Base-by-base conservation (phyloP, 2,888 invertebrate genomes). In the Automeris io region DNA sequence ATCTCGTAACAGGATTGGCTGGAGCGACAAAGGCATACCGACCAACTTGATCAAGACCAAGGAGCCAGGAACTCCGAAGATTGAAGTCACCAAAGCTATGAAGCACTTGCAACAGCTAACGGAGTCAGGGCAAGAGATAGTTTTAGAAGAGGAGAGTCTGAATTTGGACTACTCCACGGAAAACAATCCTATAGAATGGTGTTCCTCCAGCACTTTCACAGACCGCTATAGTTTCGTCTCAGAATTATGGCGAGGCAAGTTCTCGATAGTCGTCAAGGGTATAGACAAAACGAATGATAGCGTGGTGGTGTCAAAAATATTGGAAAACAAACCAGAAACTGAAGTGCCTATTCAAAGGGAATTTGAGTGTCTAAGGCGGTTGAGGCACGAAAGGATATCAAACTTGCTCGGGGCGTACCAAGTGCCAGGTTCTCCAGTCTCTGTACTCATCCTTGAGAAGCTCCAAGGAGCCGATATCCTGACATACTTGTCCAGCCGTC, bases 391-490 rank as follows among this genome's bases (percentile, higher is more conserved):
- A 72, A 90, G 95, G 68, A 92, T 99, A 71, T 93, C 93, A 31
- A 90, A 91, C 40, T 71, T 95, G 2, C 68, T 93, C 45, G 92
- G 89, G 1, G 94, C 93, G 0, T 94, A 91, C 67, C 91, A 91
- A 47, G 89, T 91, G 0, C 88, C 90, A 2, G 91, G 91, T 6
- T 86, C 90, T 0, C 88, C 92, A 1, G 87, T 92, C 0, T 92
- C 93, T 2, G 91, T 92, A 0, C 88, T 95, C 8, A 88, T 95
- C 8, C 75, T 94, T 73, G 95, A 95, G 59, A 95, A 95, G 65
- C 83, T 95, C 0, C 96, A 96, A 67, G 98, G 98, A 1, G 94
- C 97, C 11, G 96, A 98, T 61, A 90, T 99, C 24, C 85, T 98
- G 3, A 94, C 95, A 0, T 97, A 95, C 70, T 88, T 98, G 39